Percentiles rank a stretch among this genome's conserved stretches.
These are phyloP conservation scores for Myotis pilosus DNA, from an alignment of 2,797 vertebrate species.

Conservation along the genomic window DNA sequence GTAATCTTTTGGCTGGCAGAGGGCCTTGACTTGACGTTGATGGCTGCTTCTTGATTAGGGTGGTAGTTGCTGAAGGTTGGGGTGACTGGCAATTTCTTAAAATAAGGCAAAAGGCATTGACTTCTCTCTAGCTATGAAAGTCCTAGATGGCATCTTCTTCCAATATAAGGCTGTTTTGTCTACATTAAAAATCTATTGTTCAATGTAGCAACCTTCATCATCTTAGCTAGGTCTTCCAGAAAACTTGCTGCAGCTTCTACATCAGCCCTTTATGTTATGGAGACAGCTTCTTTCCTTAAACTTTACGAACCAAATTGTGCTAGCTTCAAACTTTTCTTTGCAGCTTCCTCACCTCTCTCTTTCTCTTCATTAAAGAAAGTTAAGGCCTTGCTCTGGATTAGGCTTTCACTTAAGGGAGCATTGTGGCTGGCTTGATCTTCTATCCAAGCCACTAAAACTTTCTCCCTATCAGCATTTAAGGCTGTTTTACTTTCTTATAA, in stretches of 20 bases:
- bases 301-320: background rate
- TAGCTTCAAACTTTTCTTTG: background rate
- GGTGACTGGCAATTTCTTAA: background rate
- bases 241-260: background rate
- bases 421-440: background rate
- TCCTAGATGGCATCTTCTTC: background rate
- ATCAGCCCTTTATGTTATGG: background rate
- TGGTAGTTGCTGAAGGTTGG: background rate
- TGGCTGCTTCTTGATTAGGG: background rate
- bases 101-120: background rate
- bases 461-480: too few species aligned
- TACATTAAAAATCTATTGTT: background rate
- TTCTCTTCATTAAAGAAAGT: background rate
- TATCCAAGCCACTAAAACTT: background rate
- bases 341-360: background rate
- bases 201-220: background rate
- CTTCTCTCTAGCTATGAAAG: background rate
- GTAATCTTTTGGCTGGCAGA: background rate
- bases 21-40: background rate
- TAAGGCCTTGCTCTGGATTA: background rate
- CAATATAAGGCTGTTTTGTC: background rate
- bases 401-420: background rate
- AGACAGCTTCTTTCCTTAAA: background rate
- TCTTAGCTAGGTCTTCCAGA: background rate
- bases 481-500: background rate